phyloP scores from a whole-genome alignment of 2,888 invertebrate genomes.

The Eristalis intricaria region DNA sequence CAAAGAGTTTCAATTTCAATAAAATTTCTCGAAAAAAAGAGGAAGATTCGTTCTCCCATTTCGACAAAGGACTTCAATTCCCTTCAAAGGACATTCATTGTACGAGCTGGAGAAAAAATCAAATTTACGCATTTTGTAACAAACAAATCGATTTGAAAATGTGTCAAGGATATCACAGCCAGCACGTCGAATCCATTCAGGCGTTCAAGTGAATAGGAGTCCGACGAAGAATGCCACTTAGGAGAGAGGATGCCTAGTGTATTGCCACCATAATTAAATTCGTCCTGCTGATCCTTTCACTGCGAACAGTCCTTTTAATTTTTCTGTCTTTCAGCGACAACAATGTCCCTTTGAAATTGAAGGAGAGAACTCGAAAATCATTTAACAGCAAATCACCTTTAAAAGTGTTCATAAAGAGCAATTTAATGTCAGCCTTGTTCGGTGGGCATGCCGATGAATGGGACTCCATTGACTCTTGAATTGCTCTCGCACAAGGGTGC shows the following conservation, averaged over 20 bases:
- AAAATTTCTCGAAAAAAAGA: constrained; percentile 5
- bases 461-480: constrained; percentile 60
- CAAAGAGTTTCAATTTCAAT: constrained; percentile 50
- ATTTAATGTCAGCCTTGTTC: constrained; percentile 70
- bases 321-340: constrained; percentile 35
- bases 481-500: constrained; percentile 40
- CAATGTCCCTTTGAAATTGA: constrained; percentile 52
- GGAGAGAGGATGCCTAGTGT: constrained; percentile 1
- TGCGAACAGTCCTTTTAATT: constrained; percentile 7
- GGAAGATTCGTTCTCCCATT: neutral
- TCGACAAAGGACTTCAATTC: neutral
- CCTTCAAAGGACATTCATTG: constrained; percentile 25
- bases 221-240: constrained; percentile 33
- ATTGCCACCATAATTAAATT: constrained; percentile 63
- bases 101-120: constrained; percentile 20
- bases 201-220: constrained; percentile 36
- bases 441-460: constrained; percentile 60
- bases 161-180: constrained; percentile 69
- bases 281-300: constrained; percentile 65
- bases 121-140: constrained; percentile 54
- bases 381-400: constrained; percentile 74
- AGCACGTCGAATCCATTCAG: constrained; percentile 67
- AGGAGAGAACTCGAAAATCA: constrained; percentile 64
- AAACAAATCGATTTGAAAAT: constrained; percentile 65
- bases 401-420: constrained; percentile 74